A percentile compares a stretch with the other conserved stretches of the same genome.
Evolutionary conservation across 2,888 invertebrate species (phyloP).

Genomic region (Selenia dentaria): DNA sequence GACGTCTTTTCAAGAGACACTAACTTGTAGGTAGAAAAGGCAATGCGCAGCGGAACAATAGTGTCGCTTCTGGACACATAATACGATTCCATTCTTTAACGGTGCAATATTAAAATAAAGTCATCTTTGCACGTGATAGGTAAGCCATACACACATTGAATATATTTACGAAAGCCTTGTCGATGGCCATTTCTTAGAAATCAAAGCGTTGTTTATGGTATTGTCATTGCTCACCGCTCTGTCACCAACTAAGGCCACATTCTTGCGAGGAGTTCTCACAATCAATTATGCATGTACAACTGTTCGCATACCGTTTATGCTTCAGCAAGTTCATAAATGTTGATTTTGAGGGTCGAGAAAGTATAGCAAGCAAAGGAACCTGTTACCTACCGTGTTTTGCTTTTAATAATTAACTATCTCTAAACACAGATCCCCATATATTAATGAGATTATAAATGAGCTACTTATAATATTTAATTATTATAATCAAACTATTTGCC

Average conservation of each 20-base stretch:
- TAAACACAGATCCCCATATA: too few species aligned
- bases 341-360: too few species aligned
- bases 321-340: too few species aligned
- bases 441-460: too few species aligned
- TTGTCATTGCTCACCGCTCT: constrained; percentile 21
- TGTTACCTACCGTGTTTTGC: too few species aligned
- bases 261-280: constrained; percentile 31
- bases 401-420: too few species aligned
- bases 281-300: constrained; percentile 6
- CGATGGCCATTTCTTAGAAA: constrained; percentile 33
- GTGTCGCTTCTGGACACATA: constrained; percentile 2
- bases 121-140: constrained; percentile 71
- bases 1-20: too few species aligned
- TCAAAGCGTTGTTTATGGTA: constrained; percentile 17
- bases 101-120: constrained; percentile 70
- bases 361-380: too few species aligned
- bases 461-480: too few species aligned
- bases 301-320: constrained; percentile 8
- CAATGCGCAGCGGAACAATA: too few species aligned
- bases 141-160: constrained; percentile 39
- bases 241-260: constrained; percentile 26
- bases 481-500: too few species aligned
- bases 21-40: too few species aligned
- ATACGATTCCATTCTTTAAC: not conserved
- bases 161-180: not conserved